phyloP scores from a whole-genome alignment of 1,140 invertebrate species.

The Coptotermes formosanus region DNA sequence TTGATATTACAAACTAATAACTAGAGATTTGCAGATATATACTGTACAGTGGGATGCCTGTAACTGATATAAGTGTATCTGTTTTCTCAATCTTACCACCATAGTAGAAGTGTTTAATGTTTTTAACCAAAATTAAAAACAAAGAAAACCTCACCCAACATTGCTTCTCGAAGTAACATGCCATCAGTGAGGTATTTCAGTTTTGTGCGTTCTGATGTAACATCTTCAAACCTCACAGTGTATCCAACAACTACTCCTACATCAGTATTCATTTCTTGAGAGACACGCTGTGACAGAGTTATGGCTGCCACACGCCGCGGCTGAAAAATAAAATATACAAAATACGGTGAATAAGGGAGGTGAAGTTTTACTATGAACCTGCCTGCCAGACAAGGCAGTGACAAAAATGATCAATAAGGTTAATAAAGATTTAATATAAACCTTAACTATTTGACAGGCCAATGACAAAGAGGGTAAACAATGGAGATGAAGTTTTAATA shows the following conservation, averaged over 20 bases:
- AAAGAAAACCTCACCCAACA: slow-evolving; percentile 51
- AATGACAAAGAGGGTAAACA: too few relatives aligned
- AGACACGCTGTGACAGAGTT: slow-evolving; percentile 83
- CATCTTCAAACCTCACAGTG: slow-evolving; percentile 90
- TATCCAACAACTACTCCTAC: slow-evolving; percentile 84
- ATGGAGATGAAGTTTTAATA: too few relatives aligned
- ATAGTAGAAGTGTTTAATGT: too few relatives aligned
- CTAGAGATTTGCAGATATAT: too few relatives aligned
- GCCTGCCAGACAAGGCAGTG: not conserved
- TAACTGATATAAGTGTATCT: too few relatives aligned
- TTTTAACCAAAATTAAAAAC: too few relatives aligned
- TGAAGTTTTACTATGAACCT: not conserved
- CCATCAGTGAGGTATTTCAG: slow-evolving; percentile 93
- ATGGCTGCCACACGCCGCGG: slow-evolving; percentile 91
- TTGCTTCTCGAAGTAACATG: slow-evolving; percentile 88
- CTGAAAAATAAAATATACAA: slow-evolving; percentile 46
- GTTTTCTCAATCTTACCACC: too few relatives aligned
- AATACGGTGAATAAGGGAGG: not conserved
- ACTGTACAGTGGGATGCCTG: too few relatives aligned
- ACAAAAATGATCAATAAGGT: too few relatives aligned
- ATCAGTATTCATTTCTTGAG: slow-evolving; percentile 65
- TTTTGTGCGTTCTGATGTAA: slow-evolving; percentile 70
- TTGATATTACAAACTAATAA: too few relatives aligned
- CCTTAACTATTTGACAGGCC: too few relatives aligned
- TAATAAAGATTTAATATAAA: too few relatives aligned